Conservation (phyloP, 1,140 invertebrate genomes). For the Drepana arcuata region DNA sequence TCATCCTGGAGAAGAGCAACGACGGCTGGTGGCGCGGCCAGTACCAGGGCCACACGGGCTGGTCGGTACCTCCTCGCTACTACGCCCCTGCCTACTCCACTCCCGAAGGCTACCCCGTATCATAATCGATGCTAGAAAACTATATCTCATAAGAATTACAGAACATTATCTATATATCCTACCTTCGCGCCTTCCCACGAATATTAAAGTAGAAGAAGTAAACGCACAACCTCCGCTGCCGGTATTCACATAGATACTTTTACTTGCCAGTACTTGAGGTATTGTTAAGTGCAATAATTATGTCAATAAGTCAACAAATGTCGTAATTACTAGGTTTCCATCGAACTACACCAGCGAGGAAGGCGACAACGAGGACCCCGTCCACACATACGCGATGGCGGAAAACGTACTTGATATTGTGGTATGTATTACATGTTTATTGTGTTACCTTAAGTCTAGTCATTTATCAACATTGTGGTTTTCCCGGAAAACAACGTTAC, state of each 20-base stretch:
- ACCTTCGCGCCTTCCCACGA: too few relatives aligned
- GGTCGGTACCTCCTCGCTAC: constrained; percentile 74
- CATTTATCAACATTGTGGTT: too few relatives aligned
- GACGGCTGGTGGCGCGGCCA: constrained; percentile 99
- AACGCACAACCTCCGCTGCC: background rate
- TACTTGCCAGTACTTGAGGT: too few relatives aligned
- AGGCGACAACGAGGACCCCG: constrained; percentile 86
- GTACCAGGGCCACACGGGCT: constrained; percentile 79
- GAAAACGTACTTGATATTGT: constrained; percentile 96
- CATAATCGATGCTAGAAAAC: too few relatives aligned
- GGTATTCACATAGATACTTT: background rate
- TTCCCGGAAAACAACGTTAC: too few relatives aligned
- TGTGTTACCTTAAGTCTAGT: too few relatives aligned
- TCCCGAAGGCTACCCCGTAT: too few relatives aligned
- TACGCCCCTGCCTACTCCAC: too few relatives aligned
- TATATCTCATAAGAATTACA: too few relatives aligned
- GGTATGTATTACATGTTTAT: constrained; percentile 71
- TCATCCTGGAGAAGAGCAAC: constrained; percentile 98
- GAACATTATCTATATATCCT: too few relatives aligned
- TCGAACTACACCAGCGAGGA: constrained; percentile 97
- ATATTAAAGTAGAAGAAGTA: too few relatives aligned
- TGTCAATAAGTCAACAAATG: background rate
- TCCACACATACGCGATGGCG: constrained; percentile 93
- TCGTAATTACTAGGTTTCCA: constrained; percentile 85
- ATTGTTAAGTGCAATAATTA: background rate